Evolutionary conservation across 2,888 invertebrate species (phyloP), one percentile per base, ranked within the genome.

Genomic region (Syritta pipiens): DNA sequence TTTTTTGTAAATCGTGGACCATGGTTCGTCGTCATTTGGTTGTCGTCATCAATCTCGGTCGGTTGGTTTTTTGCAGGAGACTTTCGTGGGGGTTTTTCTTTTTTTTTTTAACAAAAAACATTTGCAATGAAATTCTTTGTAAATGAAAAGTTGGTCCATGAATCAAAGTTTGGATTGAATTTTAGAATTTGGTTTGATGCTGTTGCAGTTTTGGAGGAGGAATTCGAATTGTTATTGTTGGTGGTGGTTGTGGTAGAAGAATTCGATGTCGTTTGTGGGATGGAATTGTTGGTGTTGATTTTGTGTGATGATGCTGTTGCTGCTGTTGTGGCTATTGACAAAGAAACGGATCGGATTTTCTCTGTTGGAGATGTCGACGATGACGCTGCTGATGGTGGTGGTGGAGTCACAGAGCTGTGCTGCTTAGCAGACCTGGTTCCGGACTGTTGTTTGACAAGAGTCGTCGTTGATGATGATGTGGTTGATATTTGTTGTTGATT

Each of bases 81-180:
- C 12, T 28, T 19, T 60, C 3, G 44, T 42, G 10, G n/a, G 9
- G 12, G 49, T 32, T 2, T 46, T 7, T 19, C 9, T 40, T n/a
- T 26, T 28, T 60, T 67, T 46, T 44, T 63, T 84, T 86, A 88
- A 85, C 88, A 88, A 84, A 88, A 88, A 32, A 88, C 87, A 83
- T 88, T 88, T 81, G 88, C 85, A 83, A 88, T 88, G 81, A 87
- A 86, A 84, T 88, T 88, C 83, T 88, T 88, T 72, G 88, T 87
- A 84, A 88, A 88, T 82, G 88, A 86, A 81, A 88, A 88, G 85
- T 88, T 88, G 79, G 85, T 87, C 88, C 88, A 88, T 82, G 88
- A 88, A 85, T 87, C 87, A 49, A 88, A 87, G 84, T 84, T 87
- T 83, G 88, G 88, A 83, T 86, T 87, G 69, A 87, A 88, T 72